Base-by-base conservation (phyloP, 2,797 vertebrate genomes). In the Alauda arvensis region DNA sequence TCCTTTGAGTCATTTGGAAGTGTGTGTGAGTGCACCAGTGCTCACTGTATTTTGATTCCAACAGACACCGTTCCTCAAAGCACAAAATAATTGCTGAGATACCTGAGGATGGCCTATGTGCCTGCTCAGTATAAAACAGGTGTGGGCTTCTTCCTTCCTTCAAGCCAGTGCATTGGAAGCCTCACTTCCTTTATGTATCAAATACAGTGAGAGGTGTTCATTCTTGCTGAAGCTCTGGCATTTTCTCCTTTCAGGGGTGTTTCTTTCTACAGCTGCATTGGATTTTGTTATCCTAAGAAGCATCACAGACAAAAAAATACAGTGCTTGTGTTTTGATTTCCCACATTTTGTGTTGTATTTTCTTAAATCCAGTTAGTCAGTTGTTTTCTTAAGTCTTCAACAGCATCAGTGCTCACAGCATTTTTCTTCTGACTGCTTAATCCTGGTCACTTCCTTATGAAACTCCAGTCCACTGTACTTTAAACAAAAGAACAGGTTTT, bases 401-500 rank as follows among this genome's bases (percentile, higher is more conserved):
- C 28, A 69, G 12, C 2, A 3, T 26, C 12, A 12, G 9, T 1
- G 2, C 61, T 80, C 7, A 14, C 37, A 79, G 46, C 46, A 88
- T 79, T 86, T 80, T 43, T 84, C 70, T 83, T 72, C 46, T n/a
- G 24, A 57, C 29, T 68, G 23, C 55, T 88, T 82, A 76, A 79
- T 81, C 51, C 62, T 69, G 43, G 53, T 81, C 53, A 67, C 45
- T 69, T 75, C 53, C 79, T 68, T 33, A 67, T 77, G 46, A 88
- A 83, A 82, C 63, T 85, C 23, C 61, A 81, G 18, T 88, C 25
- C 39, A 39, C 57, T 1, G 3, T 60, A 53, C 28, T 67, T 81
- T 70, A 77, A 84, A 76, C 34, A 74, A 78, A 83, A 85, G 53
- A 53, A n/a, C 18, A 69, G 42, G 45, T 75, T 89, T 87, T 92